Base-by-base conservation (phyloP, 92 coral and sea anemone genomes). In the Palythoa caribaeorum region DNA sequence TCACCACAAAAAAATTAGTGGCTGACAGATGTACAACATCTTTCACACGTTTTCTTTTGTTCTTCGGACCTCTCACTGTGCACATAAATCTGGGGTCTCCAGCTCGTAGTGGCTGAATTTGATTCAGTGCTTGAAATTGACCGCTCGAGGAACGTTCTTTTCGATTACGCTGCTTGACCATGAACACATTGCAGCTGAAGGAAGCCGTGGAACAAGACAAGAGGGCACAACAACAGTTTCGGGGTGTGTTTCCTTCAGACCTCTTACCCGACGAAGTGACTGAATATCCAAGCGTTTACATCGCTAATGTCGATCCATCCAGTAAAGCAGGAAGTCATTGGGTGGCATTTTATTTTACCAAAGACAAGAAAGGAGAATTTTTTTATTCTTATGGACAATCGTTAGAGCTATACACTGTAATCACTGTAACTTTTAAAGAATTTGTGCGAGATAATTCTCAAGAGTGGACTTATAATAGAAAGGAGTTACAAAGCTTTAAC, bases 351-450 rank as follows among this genome's bases (percentile, higher is more conserved):
- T 83, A 83, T 5, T 83, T 83, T 51, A 72, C 88, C 62, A 68
- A 89, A 35, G 92, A 90, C 35, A 38, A 57, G 44, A 73, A 91
- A 50, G 96, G 92, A 54, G 91, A 91, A 57, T 93, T 91, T 69
- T 90, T 88, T 76, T 78, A 93, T 73, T 85, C 90, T 71, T 91
- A 91, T 68, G 94, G 94, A 40, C 87, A 80, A 37, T 57, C 63
- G 63, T 17, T 17, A 12, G 4, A 55, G 63, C 4, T 57, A 57
- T 57, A 57, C n/a, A 57, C 63, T 57, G 71, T 19, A 65, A 6
- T 37, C n/a, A 57, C 63, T 57, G 71, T 19, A 65, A 6, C 71
- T 65, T 93, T 90, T 87, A 44, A 73, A 38, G n/a, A 35, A 3
- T 89, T 88, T 87, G 21, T 93, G 28, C 74, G 83, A 21, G 60